Evolutionary conservation across 2,888 invertebrate species (phyloP), one percentile per base, ranked within the genome.

Genomic region (Phalangium opilio): DNA sequence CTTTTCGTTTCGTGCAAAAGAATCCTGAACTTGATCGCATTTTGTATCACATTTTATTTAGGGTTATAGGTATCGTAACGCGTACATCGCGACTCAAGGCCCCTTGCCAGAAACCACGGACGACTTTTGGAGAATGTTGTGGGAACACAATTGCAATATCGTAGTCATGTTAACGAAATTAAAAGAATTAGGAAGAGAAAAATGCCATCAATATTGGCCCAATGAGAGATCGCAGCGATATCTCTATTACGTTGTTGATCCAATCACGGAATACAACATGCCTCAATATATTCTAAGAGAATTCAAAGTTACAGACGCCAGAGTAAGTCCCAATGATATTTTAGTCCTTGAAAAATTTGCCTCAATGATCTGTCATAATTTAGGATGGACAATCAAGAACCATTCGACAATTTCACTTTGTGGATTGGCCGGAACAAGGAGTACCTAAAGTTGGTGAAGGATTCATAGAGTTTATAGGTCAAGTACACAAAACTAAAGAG

Each of bases 191-290:
- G 93, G 95, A 62, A 74, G 95, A 67, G 98, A 98, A 67, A 96
- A 96, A 71, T 96, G 96, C 65, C 90, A 89, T 67, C 95, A 95
- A 66, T 99, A 99, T 69, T 99, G 98, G 98, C 98, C 98, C 1
- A 51, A 48, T 43, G 96, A 96, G 65, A 77, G 95, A 60, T 93
- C 93, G 27, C 89, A 91, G 36, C 79, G 95, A 53, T 96, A 95
- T 70, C 91, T 93, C 65, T 93, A 87, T 68, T 93, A 91, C 68
- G 95, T 96, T 41, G 95, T 98, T 18, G 98, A 98, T 69, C 96
- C 96, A 11, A 95, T 96, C 61, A 93, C 96, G 5, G 98, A 98
- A 68, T 98, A 98, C 70, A 95, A 96, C 68, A 96, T 98, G 95
- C 93, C 95, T 27, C 90, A 93, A 67, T 99, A 98, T 67, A 91